These are phyloP conservation scores for Paelopatides confundens DNA, from an alignment of 53 echinoderm and acorn worm species.

Conservation along the genomic window DNA sequence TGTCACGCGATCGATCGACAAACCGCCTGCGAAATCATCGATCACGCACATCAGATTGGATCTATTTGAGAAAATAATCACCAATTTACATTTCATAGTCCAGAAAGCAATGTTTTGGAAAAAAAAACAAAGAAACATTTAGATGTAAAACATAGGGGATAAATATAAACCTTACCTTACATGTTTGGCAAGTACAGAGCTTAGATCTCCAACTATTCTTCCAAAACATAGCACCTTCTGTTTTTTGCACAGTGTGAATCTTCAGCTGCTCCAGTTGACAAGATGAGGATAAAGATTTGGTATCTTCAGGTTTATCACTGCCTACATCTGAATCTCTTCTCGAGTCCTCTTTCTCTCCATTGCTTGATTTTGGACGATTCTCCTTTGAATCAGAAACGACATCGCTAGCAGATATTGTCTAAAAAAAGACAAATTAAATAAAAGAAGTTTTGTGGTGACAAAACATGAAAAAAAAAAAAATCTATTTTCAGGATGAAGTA, in stretches of 20 bases:
- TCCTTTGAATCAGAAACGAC: background rate
- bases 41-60: too few species aligned
- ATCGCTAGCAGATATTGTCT: background rate
- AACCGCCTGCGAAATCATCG: too few species aligned
- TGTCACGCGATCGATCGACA: too few species aligned
- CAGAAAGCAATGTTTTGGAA: background rate
- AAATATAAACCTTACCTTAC: constrained; percentile 71
- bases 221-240: constrained; percentile 84
- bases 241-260: constrained; percentile 60
- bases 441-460: too few species aligned
- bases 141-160: background rate
- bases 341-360: background rate
- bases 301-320: background rate
- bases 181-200: constrained; percentile 80
- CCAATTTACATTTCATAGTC: too few species aligned
- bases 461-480: too few species aligned
- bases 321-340: background rate
- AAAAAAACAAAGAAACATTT: too few species aligned
- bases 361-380: background rate
- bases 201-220: constrained; percentile 82
- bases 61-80: too few species aligned
- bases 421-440: background rate
- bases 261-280: constrained; percentile 72
- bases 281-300: background rate
- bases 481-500: too few species aligned